A percentile compares a stretch with the other conserved stretches of the same genome.
phyloP scores from a whole-genome alignment of 2,113 vertebrate genomes.

The Larimichthys crocea region DNA sequence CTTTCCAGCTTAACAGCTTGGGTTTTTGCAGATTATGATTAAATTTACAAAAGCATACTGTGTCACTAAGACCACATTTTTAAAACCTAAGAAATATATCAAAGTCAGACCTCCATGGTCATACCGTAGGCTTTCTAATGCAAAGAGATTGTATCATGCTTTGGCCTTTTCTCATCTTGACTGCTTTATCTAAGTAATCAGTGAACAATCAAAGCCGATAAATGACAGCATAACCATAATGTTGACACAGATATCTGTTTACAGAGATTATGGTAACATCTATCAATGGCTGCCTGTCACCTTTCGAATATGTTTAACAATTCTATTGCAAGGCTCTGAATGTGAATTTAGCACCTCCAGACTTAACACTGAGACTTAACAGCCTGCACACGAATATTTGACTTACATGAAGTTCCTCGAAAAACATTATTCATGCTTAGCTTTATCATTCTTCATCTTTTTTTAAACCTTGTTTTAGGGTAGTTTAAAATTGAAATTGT shows the following conservation, averaged over 20 bases:
- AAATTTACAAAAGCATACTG: neutral
- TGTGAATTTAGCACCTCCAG: neutral
- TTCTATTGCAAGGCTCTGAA: neutral
- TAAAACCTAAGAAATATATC: neutral
- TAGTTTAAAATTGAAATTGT: neutral
- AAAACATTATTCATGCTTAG: neutral
- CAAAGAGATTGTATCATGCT: neutral
- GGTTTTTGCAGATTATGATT: neutral
- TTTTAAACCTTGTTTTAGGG: neutral
- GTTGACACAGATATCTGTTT: no score
- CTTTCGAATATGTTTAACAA: neutral
- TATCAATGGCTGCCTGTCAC: neutral
- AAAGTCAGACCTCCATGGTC: neutral
- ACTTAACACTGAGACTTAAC: no score
- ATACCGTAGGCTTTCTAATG: neutral
- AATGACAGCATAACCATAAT: neutral
- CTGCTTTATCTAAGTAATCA: neutral
- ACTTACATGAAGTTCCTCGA: neutral
- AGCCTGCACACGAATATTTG: neutral
- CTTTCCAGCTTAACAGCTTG: no score
- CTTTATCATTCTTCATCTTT: neutral
- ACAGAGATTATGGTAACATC: neutral
- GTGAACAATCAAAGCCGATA: neutral
- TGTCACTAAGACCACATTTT: neutral
- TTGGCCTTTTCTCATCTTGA: neutral